Evolutionary conservation across 2,888 invertebrate species (phyloP), one percentile per base, ranked within the genome.

Genomic region (Drosophila hamatofila): DNA sequence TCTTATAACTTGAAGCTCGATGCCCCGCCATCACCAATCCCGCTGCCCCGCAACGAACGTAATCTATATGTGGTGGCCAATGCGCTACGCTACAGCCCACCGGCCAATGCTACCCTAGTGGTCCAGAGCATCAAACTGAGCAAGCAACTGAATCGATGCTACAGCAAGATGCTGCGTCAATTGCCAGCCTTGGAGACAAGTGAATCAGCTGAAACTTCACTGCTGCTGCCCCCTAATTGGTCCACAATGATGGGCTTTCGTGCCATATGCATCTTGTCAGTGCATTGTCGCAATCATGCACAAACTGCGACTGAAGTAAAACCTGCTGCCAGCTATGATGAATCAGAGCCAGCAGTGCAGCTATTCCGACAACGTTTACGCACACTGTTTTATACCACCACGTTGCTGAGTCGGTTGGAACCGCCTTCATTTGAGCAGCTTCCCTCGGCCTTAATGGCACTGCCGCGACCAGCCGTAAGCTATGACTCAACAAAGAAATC

Each of bases 401-500:
- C 85, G 0, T 63, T 92, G 9, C 66, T 92, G 5, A 91, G 90
- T 52, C 91, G 92, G 12, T 37, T 92, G 46, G 68, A 84, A 46
- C 80, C 91, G 0, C 1, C 70, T 2, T 25, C 93, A 94, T 96
- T 90, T 95, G 95, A 91, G 96, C 97, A 93, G 97, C 52, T 89
- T 35, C 79, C 81, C 97, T 88, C 97, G 12, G 69, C 61, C 3
- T 46, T 88, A n/a, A 37, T 23, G 30, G 37, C 41, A 6, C 14
- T 41, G 16, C 55, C 67, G 23, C 67, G 76, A 11, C 79, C 68
- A 25, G 3, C n/a, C 27, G 2, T n/a, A 7, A 54, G 25, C 23
- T 44, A 18, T 25, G 6, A 7, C 6, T 6, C 16, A 18, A 2
- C n/a, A 14, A 18, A 21, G 9, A 23, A 5, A 7, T 0, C 18